phyloP scores from a whole-genome alignment of 1,140 invertebrate genomes.

The Euglossa dilemma region DNA sequence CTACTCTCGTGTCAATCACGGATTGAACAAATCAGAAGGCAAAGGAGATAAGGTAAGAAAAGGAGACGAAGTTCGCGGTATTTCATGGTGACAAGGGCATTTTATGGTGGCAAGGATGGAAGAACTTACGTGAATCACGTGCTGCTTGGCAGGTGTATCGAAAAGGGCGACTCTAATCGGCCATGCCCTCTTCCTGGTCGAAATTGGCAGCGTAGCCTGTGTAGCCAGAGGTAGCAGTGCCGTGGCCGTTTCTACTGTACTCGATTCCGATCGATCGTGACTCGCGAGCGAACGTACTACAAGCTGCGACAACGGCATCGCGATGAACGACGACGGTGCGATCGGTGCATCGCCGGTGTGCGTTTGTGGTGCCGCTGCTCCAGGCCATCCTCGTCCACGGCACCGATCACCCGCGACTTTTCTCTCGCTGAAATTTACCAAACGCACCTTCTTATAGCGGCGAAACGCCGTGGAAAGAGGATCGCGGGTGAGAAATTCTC shows the following conservation, averaged over 20 bases:
- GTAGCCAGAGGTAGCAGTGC: conserved; percentile 38
- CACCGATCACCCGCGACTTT: conserved; percentile 20
- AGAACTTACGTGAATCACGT: conserved; percentile 61
- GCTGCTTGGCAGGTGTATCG: conserved; percentile 35
- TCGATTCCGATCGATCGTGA: conserved; percentile 57
- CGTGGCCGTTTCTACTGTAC: conserved; percentile 51
- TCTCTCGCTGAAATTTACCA: conserved; percentile 30
- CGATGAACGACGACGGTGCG: conserved; percentile 40
- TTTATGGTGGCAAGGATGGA: not conserved
- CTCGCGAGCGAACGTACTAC: conserved; percentile 44
- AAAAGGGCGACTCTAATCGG: conserved; percentile 56
- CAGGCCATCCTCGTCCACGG: conserved; percentile 52
- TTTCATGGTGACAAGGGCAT: too few relatives aligned
- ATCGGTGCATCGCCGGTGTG: conserved; percentile 42
- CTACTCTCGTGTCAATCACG: not conserved
- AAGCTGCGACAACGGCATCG: conserved; percentile 51
- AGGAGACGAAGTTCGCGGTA: not conserved
- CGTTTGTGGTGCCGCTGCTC: conserved; percentile 33
- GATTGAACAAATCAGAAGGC: not conserved
- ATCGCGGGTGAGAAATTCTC: too few relatives aligned
- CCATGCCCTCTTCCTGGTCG: conserved; percentile 51
- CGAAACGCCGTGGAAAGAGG: too few relatives aligned
- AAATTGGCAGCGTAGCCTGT: conserved; percentile 46
- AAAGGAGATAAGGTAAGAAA: not conserved
- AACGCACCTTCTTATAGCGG: not conserved